phyloP scores from a whole-genome alignment of 37 sponge, comb jelly and placozoan species.

The Crambe crambe region DNA sequence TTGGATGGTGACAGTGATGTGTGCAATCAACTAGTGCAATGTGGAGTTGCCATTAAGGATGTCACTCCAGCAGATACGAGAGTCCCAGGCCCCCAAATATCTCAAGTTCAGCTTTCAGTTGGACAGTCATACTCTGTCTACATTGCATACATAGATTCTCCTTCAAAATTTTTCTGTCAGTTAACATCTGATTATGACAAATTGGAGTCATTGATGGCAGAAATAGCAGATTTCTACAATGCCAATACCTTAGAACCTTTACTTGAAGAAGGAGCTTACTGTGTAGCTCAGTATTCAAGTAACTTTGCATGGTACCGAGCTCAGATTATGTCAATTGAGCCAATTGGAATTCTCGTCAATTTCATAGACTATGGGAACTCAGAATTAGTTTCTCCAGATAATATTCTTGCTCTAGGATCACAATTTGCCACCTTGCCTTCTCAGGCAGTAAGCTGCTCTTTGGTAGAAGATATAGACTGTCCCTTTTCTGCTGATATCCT shows the following conservation, averaged over 20 bases:
- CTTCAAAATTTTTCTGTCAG: slow-evolving; percentile 65
- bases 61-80: neutral
- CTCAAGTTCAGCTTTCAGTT: neutral
- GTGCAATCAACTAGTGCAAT: neutral
- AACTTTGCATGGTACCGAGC: slow-evolving; percentile 79
- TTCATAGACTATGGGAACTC: slow-evolving; percentile 81
- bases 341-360: slow-evolving; percentile 13
- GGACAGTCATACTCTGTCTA: slow-evolving; percentile 45
- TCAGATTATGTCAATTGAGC: slow-evolving; percentile 32
- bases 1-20: slow-evolving; percentile 9
- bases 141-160: slow-evolving; percentile 46
- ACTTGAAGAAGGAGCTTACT: slow-evolving; percentile 39
- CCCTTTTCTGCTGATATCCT: slow-evolving; percentile 9
- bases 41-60: neutral
- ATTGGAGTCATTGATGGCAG: slow-evolving; percentile 65
- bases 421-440: slow-evolving; percentile 31
- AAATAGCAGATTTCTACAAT: slow-evolving; percentile 59
- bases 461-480: neutral
- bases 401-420: slow-evolving; percentile 11
- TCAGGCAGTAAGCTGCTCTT: slow-evolving; percentile 58
- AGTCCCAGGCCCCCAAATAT: neutral
- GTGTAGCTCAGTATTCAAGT: slow-evolving; percentile 55
- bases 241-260: neutral
- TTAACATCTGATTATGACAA: slow-evolving; percentile 3
- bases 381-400: slow-evolving; percentile 22